Evolutionary conservation across 2,888 invertebrate species (phyloP), one percentile per base, ranked within the genome.

Genomic region (Oligia latruncula): DNA sequence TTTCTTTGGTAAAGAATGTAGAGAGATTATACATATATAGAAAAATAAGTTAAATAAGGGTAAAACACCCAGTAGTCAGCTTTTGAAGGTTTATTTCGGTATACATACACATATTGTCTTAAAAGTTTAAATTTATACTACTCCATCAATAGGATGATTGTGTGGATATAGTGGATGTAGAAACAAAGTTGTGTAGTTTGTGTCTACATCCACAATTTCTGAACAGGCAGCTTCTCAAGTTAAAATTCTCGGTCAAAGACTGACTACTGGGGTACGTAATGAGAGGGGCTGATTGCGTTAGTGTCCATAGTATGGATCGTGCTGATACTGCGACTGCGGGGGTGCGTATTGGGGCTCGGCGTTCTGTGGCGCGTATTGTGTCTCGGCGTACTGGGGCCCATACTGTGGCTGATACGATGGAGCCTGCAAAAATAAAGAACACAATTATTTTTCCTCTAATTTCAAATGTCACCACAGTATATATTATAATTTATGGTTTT

Each of bases 251-350:
- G 17, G 17, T 40, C n/a, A 20, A 40, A 58, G 58, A 15, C n/a
- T 20, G 58, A 71, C 17, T 58, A 71, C n/a, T 43, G n/a, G 58
- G 52, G n/a, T 43, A 58, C 23, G 15, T n/a, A 66, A 52, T 23
- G 4, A 62, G 55, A 46, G 60, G 35, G 58, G 23, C 55, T 40
- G 15, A 23, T 77, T 77, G 46, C n/a, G 70, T 93, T 89, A 95
- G 75, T 94, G 92, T 70, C 95, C 96, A 76, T 96, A 94, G 87
- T 96, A 96, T 67, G 95, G 96, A 83, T 96, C 95, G 90, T 96
- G 94, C 46, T 78, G 90, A 72, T 93, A 90, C 70, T 92, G 84
- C 74, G 86, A 90, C 64, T 92, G 84, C 70, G 85, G 84, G 52
- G 87, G 78, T 49, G 81, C 77, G 60, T 84, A 80, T 49, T 84